These are phyloP conservation scores for Dryomyza anilis DNA, from an alignment of 2,888 invertebrate species.

Conservation along the genomic window DNA sequence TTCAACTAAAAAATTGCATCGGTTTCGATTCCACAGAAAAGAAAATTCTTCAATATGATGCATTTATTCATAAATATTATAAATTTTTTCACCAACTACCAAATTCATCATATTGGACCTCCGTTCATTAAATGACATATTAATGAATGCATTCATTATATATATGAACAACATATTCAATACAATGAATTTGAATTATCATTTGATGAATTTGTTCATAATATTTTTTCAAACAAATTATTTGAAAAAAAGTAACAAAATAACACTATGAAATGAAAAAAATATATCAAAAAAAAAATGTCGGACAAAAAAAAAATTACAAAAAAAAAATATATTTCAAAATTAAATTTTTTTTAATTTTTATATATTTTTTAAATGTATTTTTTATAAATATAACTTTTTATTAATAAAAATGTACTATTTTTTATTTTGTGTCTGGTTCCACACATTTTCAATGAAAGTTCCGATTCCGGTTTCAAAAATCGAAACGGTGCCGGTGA, in stretches of 20 bases:
- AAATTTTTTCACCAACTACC: too few species aligned
- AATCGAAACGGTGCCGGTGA: too few species aligned
- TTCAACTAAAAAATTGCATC: background rate
- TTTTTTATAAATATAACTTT: too few species aligned
- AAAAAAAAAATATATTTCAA: too few species aligned
- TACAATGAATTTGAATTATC: too few species aligned
- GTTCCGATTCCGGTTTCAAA: too few species aligned
- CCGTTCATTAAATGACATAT: background rate
- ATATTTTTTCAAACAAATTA: background rate
- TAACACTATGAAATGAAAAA: background rate
- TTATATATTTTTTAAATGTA: background rate
- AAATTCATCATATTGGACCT: background rate
- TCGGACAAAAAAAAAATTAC: background rate
- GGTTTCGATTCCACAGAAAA: background rate
- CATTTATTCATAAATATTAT: too few species aligned
- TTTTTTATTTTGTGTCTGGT: background rate
- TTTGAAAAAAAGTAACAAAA: constrained; percentile 1
- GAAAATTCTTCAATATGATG: too few species aligned
- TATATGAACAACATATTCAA: too few species aligned
- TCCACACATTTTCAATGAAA: background rate
- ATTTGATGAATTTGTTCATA: too few species aligned
- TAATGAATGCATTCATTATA: too few species aligned
- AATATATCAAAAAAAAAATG: background rate
- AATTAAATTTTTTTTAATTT: background rate
- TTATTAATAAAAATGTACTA: background rate